Evolutionary conservation across 2,888 invertebrate genomes (phyloP).

Genomic region (Sepiola atlantica): DNA sequence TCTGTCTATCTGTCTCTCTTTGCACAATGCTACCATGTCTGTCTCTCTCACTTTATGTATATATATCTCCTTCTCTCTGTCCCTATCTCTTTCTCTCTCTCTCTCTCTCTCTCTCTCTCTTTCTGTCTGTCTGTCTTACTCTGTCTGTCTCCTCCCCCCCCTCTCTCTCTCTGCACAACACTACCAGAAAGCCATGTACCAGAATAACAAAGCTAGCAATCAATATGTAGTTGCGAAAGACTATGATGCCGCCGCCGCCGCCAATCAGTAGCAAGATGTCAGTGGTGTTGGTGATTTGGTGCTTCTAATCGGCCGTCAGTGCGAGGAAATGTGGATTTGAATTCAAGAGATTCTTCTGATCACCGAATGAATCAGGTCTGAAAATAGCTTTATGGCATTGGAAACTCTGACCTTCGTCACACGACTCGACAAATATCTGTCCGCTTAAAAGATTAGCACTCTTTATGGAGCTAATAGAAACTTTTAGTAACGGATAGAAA

Average conservation of each 20-base stretch:
- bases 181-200: background rate
- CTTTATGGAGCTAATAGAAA: background rate
- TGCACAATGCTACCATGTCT: no score
- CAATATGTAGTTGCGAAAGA: background rate
- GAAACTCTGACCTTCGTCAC: background rate
- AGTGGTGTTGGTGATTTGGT: background rate
- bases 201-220: background rate
- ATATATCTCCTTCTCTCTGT: no score
- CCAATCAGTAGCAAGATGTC: slow-evolving; percentile 32
- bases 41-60: no score
- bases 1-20: no score
- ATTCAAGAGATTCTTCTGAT: slow-evolving; percentile 21
- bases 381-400: slow-evolving; percentile 32
- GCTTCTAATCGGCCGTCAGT: background rate
- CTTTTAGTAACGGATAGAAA: no score
- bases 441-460: background rate
- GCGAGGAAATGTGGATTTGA: slow-evolving; percentile 9
- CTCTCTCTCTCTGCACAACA: background rate
- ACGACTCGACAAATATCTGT: background rate
- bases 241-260: background rate
- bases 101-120: no score
- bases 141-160: no score
- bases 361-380: slow-evolving; percentile 5
- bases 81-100: no score
- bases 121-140: no score